phyloP scores from a whole-genome alignment of 2,888 invertebrate genomes.

The Cephalotes varians region DNA sequence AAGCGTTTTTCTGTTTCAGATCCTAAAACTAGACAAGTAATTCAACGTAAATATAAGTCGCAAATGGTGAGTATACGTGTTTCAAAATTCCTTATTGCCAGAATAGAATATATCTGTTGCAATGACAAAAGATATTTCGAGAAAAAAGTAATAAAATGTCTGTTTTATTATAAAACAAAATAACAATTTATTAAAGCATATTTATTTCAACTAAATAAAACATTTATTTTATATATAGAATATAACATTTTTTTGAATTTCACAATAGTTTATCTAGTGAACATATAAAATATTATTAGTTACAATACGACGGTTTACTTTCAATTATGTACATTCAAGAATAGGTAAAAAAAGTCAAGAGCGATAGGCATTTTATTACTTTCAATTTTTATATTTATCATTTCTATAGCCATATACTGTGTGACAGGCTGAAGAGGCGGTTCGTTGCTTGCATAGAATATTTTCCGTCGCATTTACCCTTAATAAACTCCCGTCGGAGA shows the following conservation, averaged over 20 bases:
- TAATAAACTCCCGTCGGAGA: constrained; percentile 81
- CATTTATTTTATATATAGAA: constrained; percentile 2
- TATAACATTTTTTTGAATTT: background rate
- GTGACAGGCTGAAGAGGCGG: constrained; percentile 91
- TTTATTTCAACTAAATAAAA: background rate
- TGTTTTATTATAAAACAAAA: background rate
- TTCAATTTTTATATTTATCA: constrained; percentile 44
- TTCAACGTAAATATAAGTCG: constrained; percentile 98
- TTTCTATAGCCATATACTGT: constrained; percentile 57
- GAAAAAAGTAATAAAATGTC: background rate
- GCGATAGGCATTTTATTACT: constrained; percentile 18
- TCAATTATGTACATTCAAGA: background rate
- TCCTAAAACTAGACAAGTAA: constrained; percentile 98
- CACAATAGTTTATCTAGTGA: background rate
- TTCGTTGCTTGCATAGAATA: constrained; percentile 92
- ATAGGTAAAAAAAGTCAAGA: background rate
- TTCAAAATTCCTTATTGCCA: background rate
- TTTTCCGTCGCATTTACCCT: constrained; percentile 90
- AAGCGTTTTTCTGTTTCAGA: constrained; percentile 89
- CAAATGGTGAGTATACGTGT: constrained; percentile 94
- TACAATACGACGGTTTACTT: background rate
- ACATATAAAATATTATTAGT: background rate
- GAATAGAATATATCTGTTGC: background rate
- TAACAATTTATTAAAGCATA: background rate
- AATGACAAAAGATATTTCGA: background rate